Base-by-base conservation (phyloP, 2,113 vertebrate genomes). In the Phaethornis superciliosus region DNA sequence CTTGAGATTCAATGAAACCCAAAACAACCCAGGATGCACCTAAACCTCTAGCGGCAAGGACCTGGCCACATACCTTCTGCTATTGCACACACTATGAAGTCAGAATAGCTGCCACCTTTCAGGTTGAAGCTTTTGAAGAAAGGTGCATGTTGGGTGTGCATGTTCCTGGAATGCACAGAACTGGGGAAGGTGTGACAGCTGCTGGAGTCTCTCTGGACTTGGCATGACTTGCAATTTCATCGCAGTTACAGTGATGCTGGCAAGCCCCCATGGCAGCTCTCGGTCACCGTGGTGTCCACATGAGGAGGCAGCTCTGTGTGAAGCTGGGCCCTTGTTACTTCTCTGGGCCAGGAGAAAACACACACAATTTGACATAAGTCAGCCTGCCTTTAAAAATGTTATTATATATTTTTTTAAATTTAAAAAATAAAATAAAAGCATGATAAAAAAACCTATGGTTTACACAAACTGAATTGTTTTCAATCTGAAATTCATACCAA, bases 121-220 rank as follows among this genome's bases (percentile, higher is more conserved):
- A 54, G 26, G 37, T 12, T 51, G 84, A 75, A 68, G 74, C 32
- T 75, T 75, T 81, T 15, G 63, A 75, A 49, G 3, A 2, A 64
- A 22, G n/a, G 27, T 37, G 22, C 16, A n/a, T 93, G 52, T 28
- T 47, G 40, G 0, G 1, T 28, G 30, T 6, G 2, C 0, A 0
- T 12, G 44, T 59, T 91, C 56, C 49, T 5, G 3, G 60, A 14
- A 23, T 1, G 22, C 37, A 54, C 8, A 78, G 81, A 67, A 49
- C 26, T 28, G 27, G 52, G 42, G 47, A 79, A 59, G 27, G 37
- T 0, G 0, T 21, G 47, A 78, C 1, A 4, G 37, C 30, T 2
- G 15, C 49, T 47, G 4, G 2, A 0, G 0, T 30, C 70, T 60
- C 79, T 75, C 74, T 1, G 1, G 44, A 63, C 44, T 62, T 47